Percentiles rank a stretch among this genome's conserved stretches.
Evolutionary conservation across 2,113 vertebrate species (phyloP).

Genomic region (Perognathus longimembris): DNA sequence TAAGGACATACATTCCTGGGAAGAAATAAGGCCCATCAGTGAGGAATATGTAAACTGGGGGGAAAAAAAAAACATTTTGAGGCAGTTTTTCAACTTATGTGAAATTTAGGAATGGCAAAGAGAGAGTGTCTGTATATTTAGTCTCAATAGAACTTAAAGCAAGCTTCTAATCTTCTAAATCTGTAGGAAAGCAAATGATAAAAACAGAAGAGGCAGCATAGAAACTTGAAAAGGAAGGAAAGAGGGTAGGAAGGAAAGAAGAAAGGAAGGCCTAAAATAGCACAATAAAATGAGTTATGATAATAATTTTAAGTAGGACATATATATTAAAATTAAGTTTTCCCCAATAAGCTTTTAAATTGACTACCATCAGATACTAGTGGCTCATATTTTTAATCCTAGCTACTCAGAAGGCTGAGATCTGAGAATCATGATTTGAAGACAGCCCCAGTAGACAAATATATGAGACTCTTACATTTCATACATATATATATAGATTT

Average conservation of each 20-base stretch:
- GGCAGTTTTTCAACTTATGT: background rate
- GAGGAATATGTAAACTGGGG: background rate
- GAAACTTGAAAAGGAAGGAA: background rate
- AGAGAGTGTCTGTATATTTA: background rate
- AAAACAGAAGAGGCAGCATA: constrained; percentile 9
- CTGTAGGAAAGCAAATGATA: constrained; percentile 39
- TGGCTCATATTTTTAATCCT: too few relatives aligned
- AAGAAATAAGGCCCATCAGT: background rate
- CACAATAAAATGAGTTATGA: background rate
- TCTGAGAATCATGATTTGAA: too few relatives aligned
- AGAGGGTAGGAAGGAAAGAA: background rate
- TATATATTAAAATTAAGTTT: constrained; percentile 11
- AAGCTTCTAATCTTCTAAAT: constrained; percentile 11
- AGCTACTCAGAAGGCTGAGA: too few relatives aligned
- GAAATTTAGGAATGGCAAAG: constrained; percentile 42
- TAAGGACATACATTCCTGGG: too few relatives aligned
- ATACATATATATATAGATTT: too few relatives aligned
- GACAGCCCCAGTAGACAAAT: too few relatives aligned
- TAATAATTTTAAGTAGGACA: background rate
- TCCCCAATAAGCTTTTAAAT: constrained; percentile 18
- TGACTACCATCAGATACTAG: too few relatives aligned
- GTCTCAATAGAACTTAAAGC: background rate
- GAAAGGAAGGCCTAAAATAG: background rate
- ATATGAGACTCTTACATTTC: too few relatives aligned
- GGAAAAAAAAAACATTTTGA: background rate